Evolutionary conservation across 23 tunicate species (phyloP).

Genomic region (Styela clava): DNA sequence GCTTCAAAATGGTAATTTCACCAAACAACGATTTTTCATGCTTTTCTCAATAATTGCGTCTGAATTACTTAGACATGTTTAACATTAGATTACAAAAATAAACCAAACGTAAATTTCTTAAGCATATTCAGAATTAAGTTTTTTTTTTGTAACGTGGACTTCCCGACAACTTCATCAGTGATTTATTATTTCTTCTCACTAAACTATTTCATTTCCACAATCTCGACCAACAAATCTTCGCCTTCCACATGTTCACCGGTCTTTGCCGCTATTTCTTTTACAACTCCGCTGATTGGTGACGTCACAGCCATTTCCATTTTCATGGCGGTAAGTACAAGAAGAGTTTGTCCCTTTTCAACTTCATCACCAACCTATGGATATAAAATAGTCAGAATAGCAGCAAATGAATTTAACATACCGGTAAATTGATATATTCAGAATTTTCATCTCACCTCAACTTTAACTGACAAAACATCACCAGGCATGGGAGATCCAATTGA

Average conservation of each 20-base stretch:
- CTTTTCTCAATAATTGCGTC: too few relatives aligned
- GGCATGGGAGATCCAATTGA: slow-evolving; percentile 99
- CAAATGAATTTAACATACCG: too few relatives aligned
- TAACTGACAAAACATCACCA: slow-evolving; percentile 88
- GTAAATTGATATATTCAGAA: too few relatives aligned
- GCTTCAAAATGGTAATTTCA: too few relatives aligned
- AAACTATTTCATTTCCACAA: slow-evolving; percentile 35
- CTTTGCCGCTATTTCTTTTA: slow-evolving; percentile 53
- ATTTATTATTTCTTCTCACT: too few relatives aligned
- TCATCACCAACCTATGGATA: slow-evolving; percentile 64
- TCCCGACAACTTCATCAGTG: too few relatives aligned
- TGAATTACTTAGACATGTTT: too few relatives aligned
- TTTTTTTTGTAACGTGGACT: too few relatives aligned
- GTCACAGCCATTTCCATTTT: slow-evolving; percentile 98
- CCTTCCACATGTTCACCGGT: slow-evolving; percentile 74
- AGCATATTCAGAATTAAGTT: too few relatives aligned
- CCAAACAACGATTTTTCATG: too few relatives aligned
- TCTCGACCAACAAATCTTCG: slow-evolving; percentile 84
- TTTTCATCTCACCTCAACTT: slow-evolving; percentile 80
- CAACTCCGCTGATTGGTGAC: slow-evolving; percentile 67
- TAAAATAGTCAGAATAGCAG: slow-evolving; percentile 1
- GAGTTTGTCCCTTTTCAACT: slow-evolving; percentile 82
- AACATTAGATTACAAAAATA: too few relatives aligned
- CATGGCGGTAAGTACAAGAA: slow-evolving; percentile 94
- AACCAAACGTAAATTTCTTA: too few relatives aligned